Base-by-base conservation (phyloP, 2,113 vertebrate species). In the Galeopterus variegatus region DNA sequence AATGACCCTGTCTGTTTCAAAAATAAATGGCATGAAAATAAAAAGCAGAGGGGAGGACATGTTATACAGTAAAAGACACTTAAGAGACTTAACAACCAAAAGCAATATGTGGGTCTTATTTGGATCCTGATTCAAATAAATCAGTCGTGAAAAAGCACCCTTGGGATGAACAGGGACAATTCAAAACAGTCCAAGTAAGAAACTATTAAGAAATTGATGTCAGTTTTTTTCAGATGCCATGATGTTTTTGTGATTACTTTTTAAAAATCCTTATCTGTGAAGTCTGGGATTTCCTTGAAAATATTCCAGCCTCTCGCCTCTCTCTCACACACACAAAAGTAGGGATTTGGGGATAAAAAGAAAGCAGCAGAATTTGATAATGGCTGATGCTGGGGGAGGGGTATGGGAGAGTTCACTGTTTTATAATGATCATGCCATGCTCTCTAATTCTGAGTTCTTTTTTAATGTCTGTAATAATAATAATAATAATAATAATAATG, bases 391-490 rank as follows among this genome's bases (percentile, higher is more conserved):
- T 3, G 12, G 15, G 24, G 26, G 58, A 62, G n/a, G 70, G 26
- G 45, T 6, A 4, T 2, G 3, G 21, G 48, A 60, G 50, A 6
- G 10, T 18, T 14, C 19, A 1, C 3, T 8, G 0, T 0, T 23
- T 8, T 18, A 1, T 9, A 7, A 26, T 1, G 11, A 50, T 9
- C 19, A 5, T 0, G n/a, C 21, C 26, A 0, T 4, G 17, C 23
- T 72, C 15, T 48, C 48, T 50, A 7, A 24, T 56, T n/a, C 62
- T 13, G 23, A 24, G 54, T 2, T 7, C n/a, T 5, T 26, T 79
- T 36, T 73, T 6, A 48, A 41, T 54, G n/a, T 19, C 41, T 31
- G 23, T 24, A 28, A 13, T 13, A 41, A 24, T 23, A 28, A 56
- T 56, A 56, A n/a, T n/a, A 56, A n/a, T 54, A n/a, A 79, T 33